Base-by-base conservation (phyloP, 2,888 invertebrate genomes). In the Furcula furcula region DNA sequence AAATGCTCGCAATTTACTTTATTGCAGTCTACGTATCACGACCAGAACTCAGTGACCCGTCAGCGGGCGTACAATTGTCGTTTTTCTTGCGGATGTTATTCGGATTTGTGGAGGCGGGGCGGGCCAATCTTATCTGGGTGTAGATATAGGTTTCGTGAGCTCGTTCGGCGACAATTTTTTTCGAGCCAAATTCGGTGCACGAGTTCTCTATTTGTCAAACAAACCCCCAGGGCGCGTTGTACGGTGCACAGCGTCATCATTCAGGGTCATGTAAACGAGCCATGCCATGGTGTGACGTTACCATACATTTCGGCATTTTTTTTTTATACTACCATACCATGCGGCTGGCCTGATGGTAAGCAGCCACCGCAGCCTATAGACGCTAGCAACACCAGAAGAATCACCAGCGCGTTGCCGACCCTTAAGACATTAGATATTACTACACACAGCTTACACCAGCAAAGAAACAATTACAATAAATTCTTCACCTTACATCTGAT, bases 1-100 rank as follows among this genome's bases (percentile, higher is more conserved):
- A 82, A 86, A 84, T 85, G 83, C 71, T 78, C 68, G 76, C 83
- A 81, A 86, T 86, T 86, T 85, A 78, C 76, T 84, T 87, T 87
- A 86, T 86, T 82, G 78, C 84, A 78, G 66, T 59, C 71, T 67
- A 54, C 68, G 70, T 69, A 73, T 75, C 68, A 54, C 58, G 50
- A 45, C 80, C 77, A 76, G 47, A 29, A 37, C 40, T 35, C 35
- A 22, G 28, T 39, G 81, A 72, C 41, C 77, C 55, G 53, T 63
- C 54, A 55, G 46, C 58, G 46, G 34, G 40, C 43, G 51, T 39
- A 34, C 31, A 43, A 29, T 29, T 32, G 29, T 47, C 46, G 34
- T 42, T 49, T 22, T 35, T 39, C 40, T 34, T 34, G 10, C 26
- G 37, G 25, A 28, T 33, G 33, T 30, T 30, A 34, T 40, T 40